Conservation (phyloP, 2,113 vertebrate species). For the Lathamus discolor region DNA sequence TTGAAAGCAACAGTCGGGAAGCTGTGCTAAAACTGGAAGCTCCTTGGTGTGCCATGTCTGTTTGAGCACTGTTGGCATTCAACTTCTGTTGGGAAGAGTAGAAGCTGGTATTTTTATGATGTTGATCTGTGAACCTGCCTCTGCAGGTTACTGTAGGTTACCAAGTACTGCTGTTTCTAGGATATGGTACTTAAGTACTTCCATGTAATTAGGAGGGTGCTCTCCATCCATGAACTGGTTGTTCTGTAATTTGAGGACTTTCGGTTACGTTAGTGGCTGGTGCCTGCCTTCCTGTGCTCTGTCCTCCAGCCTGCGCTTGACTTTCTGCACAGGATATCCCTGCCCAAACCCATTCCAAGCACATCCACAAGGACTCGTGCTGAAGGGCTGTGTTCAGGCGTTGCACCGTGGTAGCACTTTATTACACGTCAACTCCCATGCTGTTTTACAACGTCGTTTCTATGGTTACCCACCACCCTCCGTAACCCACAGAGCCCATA, state of each 20-base stretch:
- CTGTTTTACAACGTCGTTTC: constrained; percentile 52
- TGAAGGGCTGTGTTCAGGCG: constrained; percentile 29
- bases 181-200: not conserved
- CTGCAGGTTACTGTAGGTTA: not conserved
- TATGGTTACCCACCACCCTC: constrained; percentile 64
- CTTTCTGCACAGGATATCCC: not conserved
- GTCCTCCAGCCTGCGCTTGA: not conserved
- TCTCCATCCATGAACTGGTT: not conserved
- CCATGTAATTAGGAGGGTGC: not conserved
- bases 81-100: not conserved
- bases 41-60: not conserved
- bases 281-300: not conserved
- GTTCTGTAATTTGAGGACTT: not conserved
- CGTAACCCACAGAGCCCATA: constrained; percentile 1
- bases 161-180: not conserved
- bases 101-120: not conserved
- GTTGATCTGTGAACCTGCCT: not conserved
- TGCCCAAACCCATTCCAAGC: not conserved
- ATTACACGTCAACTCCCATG: constrained; percentile 43
- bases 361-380: not conserved
- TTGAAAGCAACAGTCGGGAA: not conserved
- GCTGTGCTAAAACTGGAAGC: not conserved
- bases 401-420: not conserved
- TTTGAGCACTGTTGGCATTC: not conserved
- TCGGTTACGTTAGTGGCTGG: not conserved